These are phyloP conservation scores for Antheraea yamamai DNA, from an alignment of 2,888 invertebrate genomes.

Conservation along the genomic window DNA sequence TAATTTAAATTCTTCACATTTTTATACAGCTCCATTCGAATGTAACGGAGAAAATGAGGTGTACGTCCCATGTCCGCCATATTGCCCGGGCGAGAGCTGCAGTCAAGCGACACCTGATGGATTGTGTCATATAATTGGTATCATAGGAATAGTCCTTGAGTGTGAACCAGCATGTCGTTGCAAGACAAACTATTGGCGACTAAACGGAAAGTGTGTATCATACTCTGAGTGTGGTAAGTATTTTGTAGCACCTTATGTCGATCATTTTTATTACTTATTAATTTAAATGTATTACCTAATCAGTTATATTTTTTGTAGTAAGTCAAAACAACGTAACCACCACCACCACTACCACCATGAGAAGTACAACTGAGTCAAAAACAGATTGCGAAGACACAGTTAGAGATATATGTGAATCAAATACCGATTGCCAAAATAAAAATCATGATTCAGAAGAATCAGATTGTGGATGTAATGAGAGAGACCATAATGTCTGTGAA, in stretches of 20 bases:
- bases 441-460: background rate
- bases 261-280: background rate
- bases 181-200: conserved; percentile 21
- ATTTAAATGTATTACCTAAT: background rate
- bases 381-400: background rate
- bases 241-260: background rate
- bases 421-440: background rate
- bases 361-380: background rate
- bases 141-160: conserved; percentile 25
- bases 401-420: background rate
- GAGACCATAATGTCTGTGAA: background rate
- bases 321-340: background rate
- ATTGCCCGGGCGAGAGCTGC: conserved; percentile 5
- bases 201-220: conserved; percentile 20
- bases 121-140: conserved; percentile 11
- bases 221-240: conserved; percentile 19
- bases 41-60: conserved; percentile 19
- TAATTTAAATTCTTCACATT: conserved; percentile 1
- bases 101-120: conserved; percentile 6
- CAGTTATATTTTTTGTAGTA: background rate
- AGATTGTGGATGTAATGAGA: conserved; percentile 1
- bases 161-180: conserved; percentile 33
- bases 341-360: background rate
- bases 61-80: conserved; percentile 13
- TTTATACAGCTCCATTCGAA: conserved; percentile 20